Percentiles rank a stretch among this genome's conserved stretches.
phyloP scores from a whole-genome alignment of 2,113 vertebrate species.

The Chloebia gouldiae region DNA sequence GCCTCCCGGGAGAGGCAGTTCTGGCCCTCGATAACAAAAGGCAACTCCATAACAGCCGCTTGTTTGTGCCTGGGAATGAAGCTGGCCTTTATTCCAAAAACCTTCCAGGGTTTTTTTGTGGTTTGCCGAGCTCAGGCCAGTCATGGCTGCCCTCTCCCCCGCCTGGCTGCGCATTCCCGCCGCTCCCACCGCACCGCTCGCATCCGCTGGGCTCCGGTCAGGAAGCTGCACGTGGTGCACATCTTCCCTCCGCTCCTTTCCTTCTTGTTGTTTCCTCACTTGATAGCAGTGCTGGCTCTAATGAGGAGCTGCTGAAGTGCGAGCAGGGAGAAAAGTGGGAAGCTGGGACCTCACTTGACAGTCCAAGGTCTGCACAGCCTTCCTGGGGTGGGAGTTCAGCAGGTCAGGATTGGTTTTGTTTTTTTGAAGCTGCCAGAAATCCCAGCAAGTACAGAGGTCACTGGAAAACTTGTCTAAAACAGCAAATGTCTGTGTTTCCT shows the following conservation, averaged over 20 bases:
- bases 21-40: background rate
- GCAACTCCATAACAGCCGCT: background rate
- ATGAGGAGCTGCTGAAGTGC: background rate
- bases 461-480: background rate
- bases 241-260: background rate
- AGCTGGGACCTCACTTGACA: background rate
- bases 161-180: background rate
- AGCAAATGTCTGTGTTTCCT: background rate
- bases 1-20: background rate
- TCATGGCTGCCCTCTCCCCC: background rate
- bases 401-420: background rate
- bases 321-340: rapidly evolving
- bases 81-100: conserved; percentile 1
- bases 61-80: background rate
- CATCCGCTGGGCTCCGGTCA: background rate
- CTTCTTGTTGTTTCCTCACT: background rate
- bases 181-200: background rate
- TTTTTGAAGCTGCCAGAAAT: background rate
- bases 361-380: background rate
- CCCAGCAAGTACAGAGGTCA: background rate
- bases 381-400: background rate
- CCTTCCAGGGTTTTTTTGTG: background rate
- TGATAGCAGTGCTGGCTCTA: background rate
- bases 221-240: background rate
- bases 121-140: background rate